Base-by-base conservation (phyloP, 2,888 invertebrate species). In the Oconnorella tubifera region DNA sequence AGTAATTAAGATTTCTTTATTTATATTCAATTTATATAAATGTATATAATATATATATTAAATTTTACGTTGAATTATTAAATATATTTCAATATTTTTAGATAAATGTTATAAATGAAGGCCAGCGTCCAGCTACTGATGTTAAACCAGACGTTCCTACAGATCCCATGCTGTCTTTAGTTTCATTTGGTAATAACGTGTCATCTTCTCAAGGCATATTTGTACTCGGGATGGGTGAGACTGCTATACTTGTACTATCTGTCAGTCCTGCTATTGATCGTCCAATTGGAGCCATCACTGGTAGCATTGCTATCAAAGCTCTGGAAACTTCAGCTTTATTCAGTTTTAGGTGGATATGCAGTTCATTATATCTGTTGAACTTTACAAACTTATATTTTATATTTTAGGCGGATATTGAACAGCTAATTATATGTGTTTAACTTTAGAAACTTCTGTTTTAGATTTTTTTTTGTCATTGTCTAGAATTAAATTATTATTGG, bases 31-130 rank as follows among this genome's bases (percentile, higher is more conserved):
- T n/a, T n/a, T n/a, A n/a, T n/a, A n/a, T n/a, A n/a, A n/a, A n/a
- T n/a, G n/a, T n/a, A n/a, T n/a, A n/a, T n/a, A n/a, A n/a, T n/a
- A n/a, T n/a, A n/a, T n/a, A n/a, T n/a, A n/a, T n/a, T n/a, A n/a
- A n/a, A n/a, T n/a, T n/a, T n/a, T n/a, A n/a, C n/a, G n/a, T n/a
- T n/a, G n/a, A n/a, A n/a, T n/a, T n/a, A n/a, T n/a, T n/a, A n/a
- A n/a, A n/a, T n/a, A n/a, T n/a, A n/a, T n/a, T n/a, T n/a, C n/a
- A n/a, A n/a, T n/a, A n/a, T n/a, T n/a, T 70, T 32, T 65, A 73
- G 32, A 55, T 73, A 2, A 63, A 62, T 25, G 58, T 74, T 2
- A 67, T 63, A 27, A 74, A 74, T 56, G 58, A 57, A 29, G 74
- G 74, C 48, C 63, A 68, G n/a, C 65, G 70, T 1, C 33, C 65